Evolutionary conservation across 2,797 vertebrate genomes (phyloP), one percentile per base, ranked within the genome.

Genomic region (Glossophaga mutica): DNA sequence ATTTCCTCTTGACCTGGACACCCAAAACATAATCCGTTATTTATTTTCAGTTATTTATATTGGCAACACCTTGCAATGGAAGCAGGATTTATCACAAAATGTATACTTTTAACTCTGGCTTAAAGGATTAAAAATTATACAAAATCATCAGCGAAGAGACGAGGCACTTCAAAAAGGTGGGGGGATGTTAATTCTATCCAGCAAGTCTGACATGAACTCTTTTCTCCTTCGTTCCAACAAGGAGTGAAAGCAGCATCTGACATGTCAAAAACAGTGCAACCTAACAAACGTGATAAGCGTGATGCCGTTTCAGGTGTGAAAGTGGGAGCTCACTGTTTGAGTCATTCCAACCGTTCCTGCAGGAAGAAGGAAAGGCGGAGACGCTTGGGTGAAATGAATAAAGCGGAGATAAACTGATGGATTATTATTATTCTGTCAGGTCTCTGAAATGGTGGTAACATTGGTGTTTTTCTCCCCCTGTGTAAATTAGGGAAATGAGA

Each of bases 181-280:
- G 86, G 46, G 39, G 57, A 90, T 67, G 92, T 34, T 94, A 85
- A 95, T 96, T 93, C 88, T 91, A 93, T 92, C 90, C 84, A 65
- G 76, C 59, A 74, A 19, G 67, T 91, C 42, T 95, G 94, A 94
- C 94, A 78, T 78, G 71, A 94, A 79, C 74, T 74, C 50, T 65
- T 92, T 86, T 50, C 48, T 87, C 62, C n/a, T 95, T 87, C 34
- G 65, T 87, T 94, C 24, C 67, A 90, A 85, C n/a, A 62, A 77
- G 62, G 87, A 68, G 68, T 57, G 39, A 92, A 87, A 70, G 81
- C 59, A 70, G 44, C 52, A 86, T 70, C 59, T 96, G 94, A 95
- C 94, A 95, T 74, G 87, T 96, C 83, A 46, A 86, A 91, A 96
- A 97, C 89, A 96, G 94, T 94, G 89, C 89, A 93, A 91, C 29